These are phyloP conservation scores for Podilymbus podiceps DNA, from an alignment of 2,113 vertebrate genomes.

Conservation along the genomic window DNA sequence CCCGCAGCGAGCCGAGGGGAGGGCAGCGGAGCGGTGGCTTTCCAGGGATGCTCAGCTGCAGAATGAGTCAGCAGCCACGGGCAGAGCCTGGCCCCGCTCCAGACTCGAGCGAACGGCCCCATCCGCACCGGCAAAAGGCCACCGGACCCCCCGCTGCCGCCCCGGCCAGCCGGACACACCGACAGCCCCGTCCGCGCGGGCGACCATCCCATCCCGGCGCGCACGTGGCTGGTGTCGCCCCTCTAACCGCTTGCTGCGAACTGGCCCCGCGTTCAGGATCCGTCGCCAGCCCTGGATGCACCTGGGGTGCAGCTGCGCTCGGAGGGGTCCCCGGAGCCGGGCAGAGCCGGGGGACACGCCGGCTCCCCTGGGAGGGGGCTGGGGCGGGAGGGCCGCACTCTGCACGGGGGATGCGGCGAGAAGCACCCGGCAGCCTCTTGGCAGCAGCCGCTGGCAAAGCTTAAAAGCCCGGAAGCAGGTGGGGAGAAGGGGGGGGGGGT, in stretches of 20 bases:
- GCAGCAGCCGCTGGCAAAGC: background rate
- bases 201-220: background rate
- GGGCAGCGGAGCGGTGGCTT: background rate
- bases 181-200: rapidly evolving
- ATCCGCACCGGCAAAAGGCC: background rate
- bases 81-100: conserved; percentile 28
- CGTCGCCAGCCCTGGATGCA: rapidly evolving
- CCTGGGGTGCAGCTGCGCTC: background rate
- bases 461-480: conserved; percentile 38
- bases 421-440: background rate
- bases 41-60: conserved; percentile 59
- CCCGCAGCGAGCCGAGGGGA: background rate
- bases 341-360: background rate
- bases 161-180: rapidly evolving
- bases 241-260: no score
- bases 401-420: background rate
- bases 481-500: background rate
- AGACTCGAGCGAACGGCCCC: background rate
- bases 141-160: background rate
- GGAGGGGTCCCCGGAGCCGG: background rate
- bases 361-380: background rate
- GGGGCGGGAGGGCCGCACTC: background rate
- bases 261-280: rapidly evolving
- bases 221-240: no score
- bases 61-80: conserved; percentile 62